A percentile compares a stretch with the other conserved stretches of the same genome.
These are phyloP conservation scores for Tipula unca DNA, from an alignment of 2,888 invertebrate species.

Conservation along the genomic window DNA sequence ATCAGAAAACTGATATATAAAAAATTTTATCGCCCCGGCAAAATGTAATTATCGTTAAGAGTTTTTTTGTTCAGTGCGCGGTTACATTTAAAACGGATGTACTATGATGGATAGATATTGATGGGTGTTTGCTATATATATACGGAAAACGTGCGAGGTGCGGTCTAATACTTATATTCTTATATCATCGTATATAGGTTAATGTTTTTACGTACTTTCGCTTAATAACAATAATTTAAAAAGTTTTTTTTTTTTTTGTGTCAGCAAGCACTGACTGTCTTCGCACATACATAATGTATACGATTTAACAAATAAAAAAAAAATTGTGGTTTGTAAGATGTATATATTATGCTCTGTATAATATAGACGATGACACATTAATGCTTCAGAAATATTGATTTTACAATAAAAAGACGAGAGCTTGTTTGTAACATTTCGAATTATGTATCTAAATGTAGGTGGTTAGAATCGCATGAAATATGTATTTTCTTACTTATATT, in stretches of 20 bases:
- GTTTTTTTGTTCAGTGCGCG: neutral
- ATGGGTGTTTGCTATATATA: neutral
- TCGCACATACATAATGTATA: too few relatives aligned
- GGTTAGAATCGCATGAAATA: neutral
- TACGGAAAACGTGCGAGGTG: neutral
- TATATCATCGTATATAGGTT: neutral
- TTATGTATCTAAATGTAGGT: neutral
- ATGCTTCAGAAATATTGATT: neutral
- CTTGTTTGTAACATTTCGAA: neutral
- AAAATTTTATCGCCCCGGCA: neutral
- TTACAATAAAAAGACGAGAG: neutral
- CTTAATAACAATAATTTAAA: neutral
- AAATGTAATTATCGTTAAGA: neutral
- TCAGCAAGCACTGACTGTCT: neutral
- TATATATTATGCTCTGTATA: neutral
- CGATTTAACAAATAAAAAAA: too few relatives aligned
- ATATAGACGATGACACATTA: neutral
- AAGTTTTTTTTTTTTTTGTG: too few relatives aligned
- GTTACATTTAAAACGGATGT: neutral
- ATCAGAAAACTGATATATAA: neutral
- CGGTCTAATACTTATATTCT: neutral
- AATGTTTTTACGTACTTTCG: neutral
- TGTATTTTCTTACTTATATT: neutral
- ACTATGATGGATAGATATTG: neutral
- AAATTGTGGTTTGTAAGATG: neutral